Evolutionary conservation across 1,140 invertebrate species (phyloP).

Genomic region (Drosophila teissieri): DNA sequence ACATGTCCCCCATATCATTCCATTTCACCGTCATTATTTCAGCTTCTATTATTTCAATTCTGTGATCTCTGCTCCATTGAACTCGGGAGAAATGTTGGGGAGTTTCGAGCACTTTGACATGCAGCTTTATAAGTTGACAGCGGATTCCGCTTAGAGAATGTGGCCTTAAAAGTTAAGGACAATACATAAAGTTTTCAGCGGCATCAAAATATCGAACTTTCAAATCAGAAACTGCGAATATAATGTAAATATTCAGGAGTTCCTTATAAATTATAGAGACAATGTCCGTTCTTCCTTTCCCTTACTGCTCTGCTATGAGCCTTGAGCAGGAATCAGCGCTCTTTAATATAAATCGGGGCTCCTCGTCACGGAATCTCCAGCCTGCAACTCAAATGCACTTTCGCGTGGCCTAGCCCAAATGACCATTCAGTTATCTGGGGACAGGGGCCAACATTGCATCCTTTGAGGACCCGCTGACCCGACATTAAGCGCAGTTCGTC

Average conservation of each 20-base stretch:
- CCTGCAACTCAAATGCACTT: conserved; percentile 28
- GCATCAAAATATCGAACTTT: too few relatives aligned
- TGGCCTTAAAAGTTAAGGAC: conserved; percentile 4
- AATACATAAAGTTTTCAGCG: not conserved
- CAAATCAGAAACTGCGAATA: too few relatives aligned
- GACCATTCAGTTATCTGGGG: conserved; percentile 43
- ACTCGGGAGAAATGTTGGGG: conserved; percentile 11
- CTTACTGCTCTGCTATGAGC: not conserved
- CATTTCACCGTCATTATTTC: conserved; percentile 27
- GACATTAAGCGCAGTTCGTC: conserved; percentile 40
- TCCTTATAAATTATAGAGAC: not conserved
- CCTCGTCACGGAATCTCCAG: conserved; percentile 8
- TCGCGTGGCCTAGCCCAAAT: conserved; percentile 41
- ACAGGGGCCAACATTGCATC: conserved; percentile 8
- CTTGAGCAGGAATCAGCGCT: conserved; percentile 6
- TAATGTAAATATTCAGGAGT: too few relatives aligned
- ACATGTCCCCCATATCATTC: conserved; percentile 33
- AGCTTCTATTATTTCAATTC: conserved; percentile 13
- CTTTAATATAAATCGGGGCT: conserved; percentile 16
- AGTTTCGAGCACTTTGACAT: conserved; percentile 25
- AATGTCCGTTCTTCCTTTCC: not conserved
- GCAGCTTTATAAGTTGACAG: conserved; percentile 12
- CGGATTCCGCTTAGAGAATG: conserved; percentile 12
- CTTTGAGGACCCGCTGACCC: conserved; percentile 40
- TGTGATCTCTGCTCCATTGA: conserved; percentile 28